Base-by-base conservation (phyloP, 2,113 vertebrate genomes). In the Larimichthys polyactis region DNA sequence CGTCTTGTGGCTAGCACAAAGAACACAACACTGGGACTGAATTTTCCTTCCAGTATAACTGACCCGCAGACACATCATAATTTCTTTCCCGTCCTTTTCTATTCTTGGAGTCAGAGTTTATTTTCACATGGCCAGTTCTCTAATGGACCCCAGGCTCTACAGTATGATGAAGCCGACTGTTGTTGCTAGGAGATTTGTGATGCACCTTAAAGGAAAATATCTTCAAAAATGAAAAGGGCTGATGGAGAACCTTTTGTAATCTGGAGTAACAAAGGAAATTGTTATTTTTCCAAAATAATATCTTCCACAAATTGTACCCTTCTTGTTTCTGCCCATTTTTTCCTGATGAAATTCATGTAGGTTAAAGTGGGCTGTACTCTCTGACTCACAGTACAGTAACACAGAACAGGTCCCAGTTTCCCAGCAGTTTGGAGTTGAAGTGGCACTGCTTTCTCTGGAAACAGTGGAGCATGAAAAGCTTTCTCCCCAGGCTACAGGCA, bases 391-490 rank as follows among this genome's bases (percentile, higher is more conserved):
- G 71, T 64, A 78, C 70, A 84, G 71, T 64, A 54, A 55, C 60
- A 80, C 68, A 68, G 72, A 60, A 54, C 70, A 55, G 69, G 57
- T 49, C 90, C 63, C 77, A 77, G 75, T 63, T 43, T 90, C 84
- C 78, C 74, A 81, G 79, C 74, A 75, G 78, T 75, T 68, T 65
- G 73, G 36, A 87, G 77, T 79, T 84, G 70, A 60, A 89, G 76
- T 80, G 84, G 75, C 77, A 75, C 69, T 78, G 75, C 78, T 79
- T 86, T 91, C 58, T 66, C 85, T 68, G 81, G 81, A 90, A 68
- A 90, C 81, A 87, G 82, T 75, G 81, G 82, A 90, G 88, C 90
- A 88, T 93, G 86, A 91, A 92, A 93, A 89, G 82, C 76, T 84
- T 77, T 86, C 86, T 91, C 90, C 80, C 75, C 80, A 78, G 87